Percentiles rank a stretch among this genome's conserved stretches.
These are phyloP conservation scores for Apogon hyalosoma DNA, from an alignment of 2,797 vertebrate species.

Conservation along the genomic window DNA sequence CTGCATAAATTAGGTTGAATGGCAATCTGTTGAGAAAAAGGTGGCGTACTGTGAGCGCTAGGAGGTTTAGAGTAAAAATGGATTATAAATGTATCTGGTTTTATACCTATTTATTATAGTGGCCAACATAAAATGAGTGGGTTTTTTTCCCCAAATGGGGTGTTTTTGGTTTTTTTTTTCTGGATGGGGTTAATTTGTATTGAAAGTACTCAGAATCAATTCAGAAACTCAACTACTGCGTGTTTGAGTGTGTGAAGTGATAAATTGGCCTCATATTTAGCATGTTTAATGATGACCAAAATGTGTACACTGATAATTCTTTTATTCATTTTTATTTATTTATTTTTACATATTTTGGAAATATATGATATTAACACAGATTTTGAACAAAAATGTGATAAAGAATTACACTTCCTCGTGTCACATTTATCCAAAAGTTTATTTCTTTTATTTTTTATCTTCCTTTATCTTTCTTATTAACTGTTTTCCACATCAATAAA, in stretches of 20 bases:
- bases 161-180: not conserved
- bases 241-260: not conserved
- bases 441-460: not conserved
- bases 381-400: not conserved
- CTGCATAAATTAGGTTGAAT: conserved; percentile 78
- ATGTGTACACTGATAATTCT: no score
- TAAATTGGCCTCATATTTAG: not conserved
- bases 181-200: not conserved
- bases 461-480: not conserved
- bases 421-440: not conserved
- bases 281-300: no score
- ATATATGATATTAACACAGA: not conserved
- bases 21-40: conserved; percentile 76
- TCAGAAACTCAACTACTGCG: not conserved
- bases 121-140: conserved; percentile 5
- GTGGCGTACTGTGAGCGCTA: conserved; percentile 50
- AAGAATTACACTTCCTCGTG: no score
- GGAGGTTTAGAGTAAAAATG: conserved; percentile 39
- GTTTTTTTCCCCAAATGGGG: not conserved
- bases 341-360: not conserved
- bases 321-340: no score
- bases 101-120: conserved; percentile 25
- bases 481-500: not conserved
- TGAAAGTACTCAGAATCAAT: no score
- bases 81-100: conserved; percentile 64